Evolutionary conservation across 2,888 invertebrate species (phyloP).

Genomic region (Rhorus exstirpatorius): DNA sequence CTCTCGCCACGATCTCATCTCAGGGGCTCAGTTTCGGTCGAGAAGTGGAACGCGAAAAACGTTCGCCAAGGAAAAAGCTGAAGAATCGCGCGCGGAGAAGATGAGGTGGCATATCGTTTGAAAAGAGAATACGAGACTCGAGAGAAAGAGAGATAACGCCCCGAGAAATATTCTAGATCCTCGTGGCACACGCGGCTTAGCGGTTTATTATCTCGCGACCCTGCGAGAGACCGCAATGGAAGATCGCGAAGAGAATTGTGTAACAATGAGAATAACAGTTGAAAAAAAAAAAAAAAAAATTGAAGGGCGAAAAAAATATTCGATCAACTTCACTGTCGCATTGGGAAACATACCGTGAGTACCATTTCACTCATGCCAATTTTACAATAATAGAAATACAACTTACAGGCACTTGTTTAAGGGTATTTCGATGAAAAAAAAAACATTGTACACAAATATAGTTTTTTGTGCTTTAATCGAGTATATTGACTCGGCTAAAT

Average conservation of each 20-base stretch:
- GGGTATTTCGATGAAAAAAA: no score
- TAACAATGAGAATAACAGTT: not conserved
- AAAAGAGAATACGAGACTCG: conserved; percentile 47
- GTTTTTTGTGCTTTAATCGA: no score
- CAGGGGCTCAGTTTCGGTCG: conserved; percentile 51
- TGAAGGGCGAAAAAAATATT: no score
- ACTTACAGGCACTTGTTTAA: no score
- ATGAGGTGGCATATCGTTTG: no score
- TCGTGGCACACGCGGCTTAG: conserved; percentile 61
- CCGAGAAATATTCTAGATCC: conserved; percentile 47
- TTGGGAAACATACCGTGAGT: no score
- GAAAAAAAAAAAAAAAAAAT: not conserved
- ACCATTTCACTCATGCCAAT: no score
- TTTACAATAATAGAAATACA: no score
- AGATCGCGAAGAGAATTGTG: conserved; percentile 19
- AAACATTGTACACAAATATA: no score
- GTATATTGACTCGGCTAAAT: no score
- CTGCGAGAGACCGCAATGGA: not conserved
- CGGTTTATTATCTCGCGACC: conserved; percentile 70
- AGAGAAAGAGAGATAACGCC: conserved; percentile 29
- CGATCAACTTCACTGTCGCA: no score
- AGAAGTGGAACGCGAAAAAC: conserved; percentile 62
- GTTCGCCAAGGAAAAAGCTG: conserved; percentile 44
- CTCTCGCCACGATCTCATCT: conserved; percentile 38
- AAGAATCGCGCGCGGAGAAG: no score